Percentiles rank a stretch among this genome's conserved stretches.
Conservation (phyloP, 2,797 vertebrate species). For the Enteromius mattozi region DNA sequence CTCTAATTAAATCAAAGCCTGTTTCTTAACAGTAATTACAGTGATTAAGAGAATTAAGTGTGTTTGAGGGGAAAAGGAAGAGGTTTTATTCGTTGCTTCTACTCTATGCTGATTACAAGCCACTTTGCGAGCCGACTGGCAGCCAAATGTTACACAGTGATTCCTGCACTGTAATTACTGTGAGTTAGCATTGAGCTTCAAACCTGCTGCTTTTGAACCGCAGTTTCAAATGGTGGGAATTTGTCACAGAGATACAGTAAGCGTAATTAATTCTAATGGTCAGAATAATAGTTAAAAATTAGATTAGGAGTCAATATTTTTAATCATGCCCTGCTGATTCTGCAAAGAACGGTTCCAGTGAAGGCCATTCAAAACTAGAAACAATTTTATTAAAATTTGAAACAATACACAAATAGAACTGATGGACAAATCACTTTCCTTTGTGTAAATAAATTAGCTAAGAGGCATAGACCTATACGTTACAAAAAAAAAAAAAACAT, state of each 20-base stretch:
- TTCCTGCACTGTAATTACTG: constrained; percentile 26
- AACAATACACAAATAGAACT: not conserved
- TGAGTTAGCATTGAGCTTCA: not conserved
- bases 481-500: not conserved
- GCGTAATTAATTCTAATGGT: not conserved
- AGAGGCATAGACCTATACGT: not conserved
- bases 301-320: not conserved
- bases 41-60: constrained; percentile 32
- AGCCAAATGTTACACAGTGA: constrained; percentile 30
- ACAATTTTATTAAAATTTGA: not conserved
- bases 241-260: not conserved
- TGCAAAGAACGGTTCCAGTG: not conserved
- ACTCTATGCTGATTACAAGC: constrained; percentile 30
- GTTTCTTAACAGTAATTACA: constrained; percentile 43
- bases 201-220: not conserved
- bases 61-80: constrained; percentile 24
- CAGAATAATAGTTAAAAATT: not conserved
- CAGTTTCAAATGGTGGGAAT: constrained; percentile 14
- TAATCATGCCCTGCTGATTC: not conserved
- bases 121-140: constrained; percentile 22
- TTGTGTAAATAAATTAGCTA: not conserved
- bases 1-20: constrained; percentile 37
- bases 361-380: not conserved
- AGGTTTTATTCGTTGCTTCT: constrained; percentile 8
- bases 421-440: not conserved